These are phyloP conservation scores for Sebastes umbrosus DNA, from an alignment of 2,797 vertebrate genomes.

Conservation along the genomic window DNA sequence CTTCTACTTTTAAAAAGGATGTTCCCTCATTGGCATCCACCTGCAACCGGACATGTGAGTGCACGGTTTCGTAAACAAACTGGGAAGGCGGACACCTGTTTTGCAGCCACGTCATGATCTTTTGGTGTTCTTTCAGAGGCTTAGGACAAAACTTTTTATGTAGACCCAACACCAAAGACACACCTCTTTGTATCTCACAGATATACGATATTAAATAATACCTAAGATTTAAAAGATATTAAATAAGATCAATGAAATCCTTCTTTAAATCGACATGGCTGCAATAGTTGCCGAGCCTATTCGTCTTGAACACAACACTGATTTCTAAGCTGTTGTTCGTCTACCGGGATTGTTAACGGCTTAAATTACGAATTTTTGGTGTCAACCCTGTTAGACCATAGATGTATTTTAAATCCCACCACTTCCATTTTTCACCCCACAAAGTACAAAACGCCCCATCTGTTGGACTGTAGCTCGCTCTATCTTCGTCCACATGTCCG, in stretches of 20 bases:
- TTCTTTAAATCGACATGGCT: neutral
- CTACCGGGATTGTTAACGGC: constrained; percentile 8
- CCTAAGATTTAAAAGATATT: neutral
- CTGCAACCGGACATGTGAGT: constrained; percentile 40
- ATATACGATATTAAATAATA: neutral
- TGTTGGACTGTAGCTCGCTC: constrained; percentile 25
- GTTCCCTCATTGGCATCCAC: constrained; percentile 36
- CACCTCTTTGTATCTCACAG: neutral
- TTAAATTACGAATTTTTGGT: constrained; percentile 43
- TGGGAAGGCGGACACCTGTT: constrained; percentile 13
- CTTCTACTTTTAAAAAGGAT: constrained; percentile 16
- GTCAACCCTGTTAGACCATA: constrained; percentile 23
- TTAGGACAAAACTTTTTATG: neutral
- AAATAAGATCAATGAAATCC: neutral
- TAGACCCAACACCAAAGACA: neutral
- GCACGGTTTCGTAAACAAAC: constrained; percentile 20
- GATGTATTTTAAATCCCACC: constrained; percentile 43
- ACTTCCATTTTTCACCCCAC: constrained; percentile 48
- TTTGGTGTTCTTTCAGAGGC: neutral
- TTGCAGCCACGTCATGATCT: neutral
- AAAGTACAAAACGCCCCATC: constrained; percentile 50
- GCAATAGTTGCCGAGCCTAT: neutral
- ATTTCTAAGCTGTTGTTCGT: constrained; percentile 11
- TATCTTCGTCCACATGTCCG: constrained; percentile 61
- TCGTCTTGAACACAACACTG: neutral